Percentiles rank a stretch among this genome's conserved stretches.
These are phyloP conservation scores for Colletes gigas DNA, from an alignment of 1,140 invertebrate species.

Conservation along the genomic window DNA sequence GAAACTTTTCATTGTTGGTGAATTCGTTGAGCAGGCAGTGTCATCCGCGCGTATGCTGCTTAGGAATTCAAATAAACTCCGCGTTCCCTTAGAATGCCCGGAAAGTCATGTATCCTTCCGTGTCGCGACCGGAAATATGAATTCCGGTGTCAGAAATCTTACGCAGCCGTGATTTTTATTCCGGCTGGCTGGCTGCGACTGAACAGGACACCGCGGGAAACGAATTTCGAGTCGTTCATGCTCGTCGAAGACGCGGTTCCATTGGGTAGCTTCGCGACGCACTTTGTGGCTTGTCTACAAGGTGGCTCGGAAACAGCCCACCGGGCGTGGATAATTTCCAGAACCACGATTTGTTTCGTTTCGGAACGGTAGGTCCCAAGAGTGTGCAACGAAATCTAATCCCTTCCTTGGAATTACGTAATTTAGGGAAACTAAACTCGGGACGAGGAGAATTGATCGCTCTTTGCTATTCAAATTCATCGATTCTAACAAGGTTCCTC, in stretches of 20 bases:
- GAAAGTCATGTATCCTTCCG: conserved; percentile 19
- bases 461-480: too few relatives aligned
- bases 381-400: too few relatives aligned
- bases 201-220: conserved; percentile 16
- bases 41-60: background rate
- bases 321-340: too few relatives aligned
- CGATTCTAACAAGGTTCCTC: too few relatives aligned
- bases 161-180: conserved; percentile 44
- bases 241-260: background rate
- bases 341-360: too few relatives aligned
- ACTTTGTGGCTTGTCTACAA: too few relatives aligned
- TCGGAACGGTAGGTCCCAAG: too few relatives aligned
- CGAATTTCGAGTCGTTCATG: background rate
- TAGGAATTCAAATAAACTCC: conserved; percentile 54
- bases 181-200: conserved; percentile 7
- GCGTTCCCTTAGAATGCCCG: background rate
- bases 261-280: too few relatives aligned
- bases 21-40: background rate
- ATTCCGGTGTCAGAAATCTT: conserved; percentile 54
- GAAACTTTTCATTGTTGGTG: background rate
- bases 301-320: too few relatives aligned
- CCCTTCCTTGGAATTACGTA: too few relatives aligned
- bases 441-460: too few relatives aligned
- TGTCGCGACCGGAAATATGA: conserved; percentile 24
- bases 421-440: too few relatives aligned